Conservation (phyloP, 2,113 vertebrate species). For the Piprites chloris region DNA sequence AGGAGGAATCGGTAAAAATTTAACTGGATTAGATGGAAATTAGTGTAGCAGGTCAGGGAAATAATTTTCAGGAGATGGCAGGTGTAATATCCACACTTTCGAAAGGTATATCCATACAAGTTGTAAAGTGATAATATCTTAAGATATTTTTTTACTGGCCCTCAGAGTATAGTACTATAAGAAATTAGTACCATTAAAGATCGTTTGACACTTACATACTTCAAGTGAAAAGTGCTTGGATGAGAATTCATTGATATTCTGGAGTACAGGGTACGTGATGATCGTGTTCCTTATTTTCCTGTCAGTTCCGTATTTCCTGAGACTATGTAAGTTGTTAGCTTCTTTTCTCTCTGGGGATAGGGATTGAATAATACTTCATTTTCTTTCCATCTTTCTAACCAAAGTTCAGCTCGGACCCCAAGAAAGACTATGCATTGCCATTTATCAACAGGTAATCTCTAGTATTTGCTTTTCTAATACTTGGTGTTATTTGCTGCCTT, state of each 20-base stretch:
- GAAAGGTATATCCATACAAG: background rate
- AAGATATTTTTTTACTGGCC: background rate
- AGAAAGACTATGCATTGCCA: background rate
- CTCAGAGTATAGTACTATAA: background rate
- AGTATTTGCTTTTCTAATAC: background rate
- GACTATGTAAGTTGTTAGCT: background rate
- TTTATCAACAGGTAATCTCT: background rate
- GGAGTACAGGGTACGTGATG: background rate
- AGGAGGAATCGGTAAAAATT: background rate
- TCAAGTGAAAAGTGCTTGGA: background rate
- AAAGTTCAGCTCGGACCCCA: background rate
- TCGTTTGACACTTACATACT: background rate
- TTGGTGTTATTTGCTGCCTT: background rate
- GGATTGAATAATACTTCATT: background rate
- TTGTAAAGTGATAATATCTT: background rate
- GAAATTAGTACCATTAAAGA: background rate
- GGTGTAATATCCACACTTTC: background rate
- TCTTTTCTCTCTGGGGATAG: background rate
- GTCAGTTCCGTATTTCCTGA: background rate
- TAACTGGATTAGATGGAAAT: background rate
- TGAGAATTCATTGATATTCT: background rate
- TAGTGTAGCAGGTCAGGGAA: background rate
- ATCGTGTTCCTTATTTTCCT: accelerated
- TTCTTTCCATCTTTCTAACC: background rate
- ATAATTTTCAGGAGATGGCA: background rate